These are phyloP conservation scores for Pionites leucogaster DNA, from an alignment of 2,113 vertebrate species.

Conservation along the genomic window DNA sequence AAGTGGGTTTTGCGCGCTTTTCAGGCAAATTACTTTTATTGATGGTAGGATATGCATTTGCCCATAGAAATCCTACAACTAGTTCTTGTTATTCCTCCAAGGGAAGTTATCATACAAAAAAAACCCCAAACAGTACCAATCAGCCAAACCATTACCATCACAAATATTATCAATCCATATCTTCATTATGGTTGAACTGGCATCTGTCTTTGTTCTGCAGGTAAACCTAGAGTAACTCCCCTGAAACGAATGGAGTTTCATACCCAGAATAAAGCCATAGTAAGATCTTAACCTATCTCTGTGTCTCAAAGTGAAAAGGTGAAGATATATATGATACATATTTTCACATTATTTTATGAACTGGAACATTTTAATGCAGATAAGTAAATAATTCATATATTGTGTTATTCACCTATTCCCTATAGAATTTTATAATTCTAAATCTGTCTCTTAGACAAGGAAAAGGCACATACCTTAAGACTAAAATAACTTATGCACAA, in stretches of 20 bases:
- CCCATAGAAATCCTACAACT: slow-evolving; percentile 40
- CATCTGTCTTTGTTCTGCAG: not conserved
- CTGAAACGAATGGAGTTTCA: not conserved
- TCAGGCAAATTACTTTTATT: slow-evolving; percentile 47
- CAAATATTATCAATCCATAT: not conserved
- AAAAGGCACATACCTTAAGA: not conserved
- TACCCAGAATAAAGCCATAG: not conserved
- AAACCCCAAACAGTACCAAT: not conserved
- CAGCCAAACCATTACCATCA: not conserved
- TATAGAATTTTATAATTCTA: not conserved
- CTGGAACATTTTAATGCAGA: not conserved
- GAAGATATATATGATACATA: not conserved
- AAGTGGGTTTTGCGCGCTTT: slow-evolving; percentile 25
- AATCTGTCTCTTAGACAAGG: not conserved
- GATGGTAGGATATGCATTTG: slow-evolving; percentile 13
- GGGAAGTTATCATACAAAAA: not conserved
- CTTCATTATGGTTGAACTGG: not conserved
- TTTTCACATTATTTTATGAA: not conserved
- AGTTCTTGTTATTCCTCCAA: slow-evolving; percentile 12
- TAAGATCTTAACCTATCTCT: not conserved
- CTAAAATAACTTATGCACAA: not conserved
- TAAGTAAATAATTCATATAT: not conserved
- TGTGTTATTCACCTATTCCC: not conserved
- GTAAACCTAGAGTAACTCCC: not conserved
- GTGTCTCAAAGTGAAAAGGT: not conserved